These are phyloP conservation scores for Limnephilus rhombicus DNA, from an alignment of 2,888 invertebrate species.

Conservation along the genomic window DNA sequence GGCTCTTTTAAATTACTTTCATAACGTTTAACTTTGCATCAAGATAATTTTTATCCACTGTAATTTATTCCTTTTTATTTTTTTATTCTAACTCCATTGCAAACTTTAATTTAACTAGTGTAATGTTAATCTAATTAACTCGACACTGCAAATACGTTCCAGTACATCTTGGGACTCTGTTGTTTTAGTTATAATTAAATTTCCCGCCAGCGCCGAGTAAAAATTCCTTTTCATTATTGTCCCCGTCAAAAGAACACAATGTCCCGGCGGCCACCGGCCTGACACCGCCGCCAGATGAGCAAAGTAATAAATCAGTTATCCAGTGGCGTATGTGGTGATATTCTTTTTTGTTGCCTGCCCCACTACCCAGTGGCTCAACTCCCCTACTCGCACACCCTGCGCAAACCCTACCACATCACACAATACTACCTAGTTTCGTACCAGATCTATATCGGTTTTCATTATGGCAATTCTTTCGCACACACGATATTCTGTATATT, in stretches of 20 bases:
- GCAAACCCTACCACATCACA: background rate
- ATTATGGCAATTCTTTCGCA: background rate
- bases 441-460: background rate
- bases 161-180: background rate
- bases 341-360: background rate
- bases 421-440: background rate
- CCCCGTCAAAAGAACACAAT: conserved; percentile 12
- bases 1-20: too few species aligned
- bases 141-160: background rate
- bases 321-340: conserved; percentile 27
- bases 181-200: background rate
- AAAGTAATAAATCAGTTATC: conserved; percentile 36
- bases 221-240: background rate
- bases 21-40: too few species aligned
- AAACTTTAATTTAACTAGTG: background rate
- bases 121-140: background rate
- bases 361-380: background rate
- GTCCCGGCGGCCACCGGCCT: background rate
- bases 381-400: background rate
- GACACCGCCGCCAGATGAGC: conserved; percentile 33
- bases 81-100: background rate
- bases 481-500: background rate
- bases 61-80: too few species aligned
- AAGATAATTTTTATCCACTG: too few species aligned
- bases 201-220: background rate